Evolutionary conservation across 2,888 invertebrate species (phyloP), one percentile per base, ranked within the genome.

Genomic region (Lithosia quadra): DNA sequence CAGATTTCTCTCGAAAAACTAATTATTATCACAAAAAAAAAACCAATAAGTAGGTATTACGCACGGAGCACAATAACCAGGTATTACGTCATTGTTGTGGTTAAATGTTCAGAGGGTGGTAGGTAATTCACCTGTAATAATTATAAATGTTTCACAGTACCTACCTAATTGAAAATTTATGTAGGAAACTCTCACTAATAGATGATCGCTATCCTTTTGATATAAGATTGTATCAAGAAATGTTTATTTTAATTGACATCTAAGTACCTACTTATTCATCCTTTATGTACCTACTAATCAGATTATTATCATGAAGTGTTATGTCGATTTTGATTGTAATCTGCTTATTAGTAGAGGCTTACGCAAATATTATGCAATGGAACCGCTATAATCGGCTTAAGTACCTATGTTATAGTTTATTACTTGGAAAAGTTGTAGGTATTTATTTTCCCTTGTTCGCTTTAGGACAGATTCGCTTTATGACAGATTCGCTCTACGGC

Each of bases 211-310:
- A 63, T 63, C 53, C 8, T 53, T 22, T 34, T 5, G 57, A 43
- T 22, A 56, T 28, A 39, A 36, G 36, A 34, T 36, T 39, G 13
- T n/a, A 56, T 64, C 22, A 9, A 56, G 18, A 36, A 57, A 64
- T 39, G 15, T 8, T 39, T 7, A 39, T 22, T 22, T 39, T 39
- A 39, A n/a, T 18, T 58, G 56, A 56, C 49, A 49, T 49, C 9
- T 49, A 49, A 49, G 49, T 49, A 49, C 49, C n/a, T 49, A 49
- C 49, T n/a, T 49, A n/a, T 49, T 49, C n/a, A 49, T 49, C 49
- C 49, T 49, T 9, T 49, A 49, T n/a, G n/a, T 49, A n/a, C 49
- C 9, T 10, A n/a, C n/a, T n/a, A n/a, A 49, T 49, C 9, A 49
- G 49, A 49, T 49, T 49, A 49, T n/a, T n/a, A 49, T 49, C 49